Base-by-base conservation (phyloP, 2,113 vertebrate genomes). In the Oreocharis arfaki region DNA sequence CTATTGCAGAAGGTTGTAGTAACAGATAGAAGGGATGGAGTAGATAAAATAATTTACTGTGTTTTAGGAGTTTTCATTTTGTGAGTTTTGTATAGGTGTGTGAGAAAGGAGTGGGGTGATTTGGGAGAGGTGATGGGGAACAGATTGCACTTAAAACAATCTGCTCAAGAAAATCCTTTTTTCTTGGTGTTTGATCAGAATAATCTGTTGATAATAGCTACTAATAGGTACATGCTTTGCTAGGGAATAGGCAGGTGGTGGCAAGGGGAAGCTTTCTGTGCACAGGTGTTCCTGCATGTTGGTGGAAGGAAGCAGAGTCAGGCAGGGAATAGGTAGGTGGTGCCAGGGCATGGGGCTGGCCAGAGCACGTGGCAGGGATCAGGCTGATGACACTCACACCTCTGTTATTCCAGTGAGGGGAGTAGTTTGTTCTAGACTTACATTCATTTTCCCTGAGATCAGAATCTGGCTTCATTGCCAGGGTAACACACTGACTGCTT, bases 291-390 rank as follows among this genome's bases (percentile, higher is more conserved):
- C 22, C 27, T 90, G 60, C 52, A 3, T 52, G 26, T 26, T 82
- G 55, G 23, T 74, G 74, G 47, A 60, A 87, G 64, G 50, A 67
- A 60, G 39, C 9, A 9, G 59, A 70, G 30, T 77, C 44, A 35
- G 37, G 41, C 49, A 63, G 28, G 41, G 50, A 44, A 30, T 19
- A n/a, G 18, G 10, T 32, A 32, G 16, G 6, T 44, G 65, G 32
- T 67, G 71, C 76, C 15, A 9, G 35, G 41, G 30, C n/a, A 4
- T 15, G 49, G 70, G 30, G 56, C 26, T 73, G 63, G 37, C 41
- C 41, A 41, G 37, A 70, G 74, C 2, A 2, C 0, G 0, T 68
- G 39, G 21, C 57, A 49, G 52, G 18, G 53, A 26, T 49, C 3
- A 2, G 33, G n/a, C 49, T 82, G 69, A 19, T 82, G 55, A 13